Base-by-base conservation (phyloP, 2,888 invertebrate genomes). In the Phyto melanocephala region DNA sequence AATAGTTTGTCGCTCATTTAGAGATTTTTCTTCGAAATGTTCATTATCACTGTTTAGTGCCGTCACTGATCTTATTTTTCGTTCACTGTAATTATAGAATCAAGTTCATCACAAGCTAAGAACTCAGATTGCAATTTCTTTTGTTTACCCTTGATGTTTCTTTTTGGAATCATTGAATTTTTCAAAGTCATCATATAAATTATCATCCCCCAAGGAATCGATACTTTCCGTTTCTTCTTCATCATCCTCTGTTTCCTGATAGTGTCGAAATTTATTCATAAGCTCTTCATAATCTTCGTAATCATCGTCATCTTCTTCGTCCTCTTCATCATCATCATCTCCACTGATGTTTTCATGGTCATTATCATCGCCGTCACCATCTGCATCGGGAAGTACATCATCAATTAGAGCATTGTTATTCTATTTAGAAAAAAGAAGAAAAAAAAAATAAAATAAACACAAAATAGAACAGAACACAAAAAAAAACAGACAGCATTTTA, bases 51-150 rank as follows among this genome's bases (percentile, higher is more conserved):
- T 92, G 86, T 87, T 87, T 37, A 84, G 84, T 6, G 86, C 54
- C 4, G 87, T 80, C 86, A 92, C 89, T 42, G 91, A 91, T 68
- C 92, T 90, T 84, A 90, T 87, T 84, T 86, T 88, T 83, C 92
- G 90, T 50, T 63, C 54, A 45, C 84, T 85, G 33, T 22, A 74
- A 20, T 60, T 13, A 3, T 11, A 47, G 20, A 20, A 3, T 37
- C 8, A 37, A 11, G 37, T 37, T 37, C 8, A 37, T n/a, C n/a
- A n/a, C n/a, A n/a, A n/a, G n/a, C n/a, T n/a, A n/a, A n/a, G n/a
- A n/a, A n/a, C n/a, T n/a, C n/a, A n/a, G n/a, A n/a, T 47, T 10
- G 2, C 15, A 20, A 6, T 7, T 15, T n/a, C 1, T 45, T 20
- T 42, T 62, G 54, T 17, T 35, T 81, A 84, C 81, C 67, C 50